These are phyloP conservation scores for Sphaeridia pumilis DNA, from an alignment of 2,888 invertebrate species.

Conservation along the genomic window DNA sequence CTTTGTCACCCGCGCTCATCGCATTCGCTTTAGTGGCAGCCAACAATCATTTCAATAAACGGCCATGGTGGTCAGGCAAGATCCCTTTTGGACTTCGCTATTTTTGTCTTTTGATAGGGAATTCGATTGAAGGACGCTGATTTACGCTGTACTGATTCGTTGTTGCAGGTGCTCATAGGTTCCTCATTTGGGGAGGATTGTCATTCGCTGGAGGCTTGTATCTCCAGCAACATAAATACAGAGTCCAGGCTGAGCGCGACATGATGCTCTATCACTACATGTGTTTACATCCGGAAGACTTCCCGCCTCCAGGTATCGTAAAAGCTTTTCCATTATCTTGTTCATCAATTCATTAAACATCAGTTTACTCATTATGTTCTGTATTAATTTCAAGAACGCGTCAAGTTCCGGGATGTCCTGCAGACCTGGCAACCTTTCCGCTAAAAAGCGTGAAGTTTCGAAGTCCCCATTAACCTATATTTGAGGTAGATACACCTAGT, in stretches of 20 bases:
- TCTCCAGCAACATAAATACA: conserved; percentile 45
- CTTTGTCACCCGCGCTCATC: not conserved
- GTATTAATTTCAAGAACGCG: conserved; percentile 37
- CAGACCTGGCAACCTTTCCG: conserved; percentile 57
- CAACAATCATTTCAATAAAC: too few species aligned
- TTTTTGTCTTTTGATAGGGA: too few species aligned
- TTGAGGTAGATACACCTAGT: too few species aligned
- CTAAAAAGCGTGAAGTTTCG: too few species aligned
- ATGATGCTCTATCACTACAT: conserved; percentile 60
- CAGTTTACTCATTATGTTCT: not conserved
- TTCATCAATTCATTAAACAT: not conserved
- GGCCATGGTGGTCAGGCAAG: too few species aligned
- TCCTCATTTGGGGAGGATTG: too few species aligned
- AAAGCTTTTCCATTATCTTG: not conserved
- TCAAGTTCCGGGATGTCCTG: conserved; percentile 51
- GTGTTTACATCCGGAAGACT: conserved; percentile 63
- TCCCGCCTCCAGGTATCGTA: conserved; percentile 49
- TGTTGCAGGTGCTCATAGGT: too few species aligned
- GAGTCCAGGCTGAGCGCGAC: conserved; percentile 56
- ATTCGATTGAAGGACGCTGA: too few species aligned
- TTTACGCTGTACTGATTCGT: too few species aligned
- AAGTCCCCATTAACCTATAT: too few species aligned
- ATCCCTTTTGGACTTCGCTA: too few species aligned
- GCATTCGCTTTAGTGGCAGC: too few species aligned
- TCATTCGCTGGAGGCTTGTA: conserved; percentile 39